Percentiles rank a stretch among this genome's conserved stretches.
These are phyloP conservation scores for Ashinkailepas kermadecensis DNA, from an alignment of 2,888 invertebrate species.

Conservation along the genomic window DNA sequence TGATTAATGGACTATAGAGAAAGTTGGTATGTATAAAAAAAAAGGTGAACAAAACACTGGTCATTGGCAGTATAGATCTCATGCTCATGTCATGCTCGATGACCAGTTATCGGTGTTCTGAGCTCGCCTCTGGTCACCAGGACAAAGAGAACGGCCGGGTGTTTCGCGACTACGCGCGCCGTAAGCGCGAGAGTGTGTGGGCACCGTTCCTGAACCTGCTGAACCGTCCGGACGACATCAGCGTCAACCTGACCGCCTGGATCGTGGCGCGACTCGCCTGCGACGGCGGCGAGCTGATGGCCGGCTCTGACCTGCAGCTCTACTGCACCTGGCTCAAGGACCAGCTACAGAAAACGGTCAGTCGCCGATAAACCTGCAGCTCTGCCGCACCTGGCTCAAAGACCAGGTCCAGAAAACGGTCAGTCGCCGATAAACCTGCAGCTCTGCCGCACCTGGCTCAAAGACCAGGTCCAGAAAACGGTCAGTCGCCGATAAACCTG, in stretches of 20 bases:
- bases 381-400: too few relatives aligned
- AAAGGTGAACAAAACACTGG: too few relatives aligned
- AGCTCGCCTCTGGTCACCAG: constrained; percentile 55
- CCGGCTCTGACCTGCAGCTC: constrained; percentile 88
- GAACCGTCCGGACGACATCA: constrained; percentile 92
- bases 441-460: too few relatives aligned
- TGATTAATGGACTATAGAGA: too few relatives aligned
- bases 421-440: too few relatives aligned
- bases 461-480: too few relatives aligned
- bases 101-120: too few relatives aligned
- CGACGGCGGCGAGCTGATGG: constrained; percentile 91
- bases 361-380: constrained; percentile 39
- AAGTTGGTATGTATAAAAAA: too few relatives aligned
- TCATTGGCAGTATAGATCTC: too few relatives aligned
- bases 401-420: too few relatives aligned
- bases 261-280: constrained; percentile 98
- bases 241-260: constrained; percentile 94
- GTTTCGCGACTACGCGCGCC: constrained; percentile 77
- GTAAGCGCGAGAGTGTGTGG: constrained; percentile 82
- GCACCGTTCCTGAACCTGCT: constrained; percentile 88
- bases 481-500: too few relatives aligned
- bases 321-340: constrained; percentile 98
- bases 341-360: constrained; percentile 81
- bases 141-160: constrained; percentile 90
- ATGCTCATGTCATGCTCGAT: too few relatives aligned